A percentile compares a stretch with the other conserved stretches of the same genome.
Conservation (phyloP, 2,888 invertebrate species). For the Emesis furor region DNA sequence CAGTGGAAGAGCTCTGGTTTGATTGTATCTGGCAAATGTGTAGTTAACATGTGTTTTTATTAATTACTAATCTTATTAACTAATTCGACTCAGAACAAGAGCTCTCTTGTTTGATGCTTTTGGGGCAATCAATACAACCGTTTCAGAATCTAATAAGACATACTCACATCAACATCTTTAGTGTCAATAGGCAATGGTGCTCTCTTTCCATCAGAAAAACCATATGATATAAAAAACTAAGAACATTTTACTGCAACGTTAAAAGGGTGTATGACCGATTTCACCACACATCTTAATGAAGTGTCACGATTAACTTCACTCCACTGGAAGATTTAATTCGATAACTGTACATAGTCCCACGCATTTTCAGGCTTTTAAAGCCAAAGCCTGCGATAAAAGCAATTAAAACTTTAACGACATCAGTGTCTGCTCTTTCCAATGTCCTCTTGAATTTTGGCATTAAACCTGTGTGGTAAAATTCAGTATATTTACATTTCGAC, state of each 20-base stretch:
- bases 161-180: no score
- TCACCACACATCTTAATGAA: conserved; percentile 71
- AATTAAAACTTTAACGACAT: conserved; percentile 89
- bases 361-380: conserved; percentile 86
- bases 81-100: no score
- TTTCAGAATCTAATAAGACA: no score
- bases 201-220: no score
- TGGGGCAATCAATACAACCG: no score
- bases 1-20: no score
- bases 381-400: conserved; percentile 87
- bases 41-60: no score
- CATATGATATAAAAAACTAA: neutral
- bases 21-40: no score
- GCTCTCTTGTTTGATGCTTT: no score
- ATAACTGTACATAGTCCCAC: conserved; percentile 83
- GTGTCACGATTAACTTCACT: conserved; percentile 74
- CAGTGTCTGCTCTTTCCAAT: conserved; percentile 83
- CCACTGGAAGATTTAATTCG: conserved; percentile 84
- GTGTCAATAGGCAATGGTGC: no score
- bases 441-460: conserved; percentile 81
- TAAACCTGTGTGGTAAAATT: conserved; percentile 78
- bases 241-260: conserved; percentile 24
- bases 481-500: conserved; percentile 33
- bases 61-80: no score
- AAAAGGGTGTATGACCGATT: conserved; percentile 64